Conservation (phyloP, 2,113 vertebrate genomes). For the Tragelaphus buxtoni region DNA sequence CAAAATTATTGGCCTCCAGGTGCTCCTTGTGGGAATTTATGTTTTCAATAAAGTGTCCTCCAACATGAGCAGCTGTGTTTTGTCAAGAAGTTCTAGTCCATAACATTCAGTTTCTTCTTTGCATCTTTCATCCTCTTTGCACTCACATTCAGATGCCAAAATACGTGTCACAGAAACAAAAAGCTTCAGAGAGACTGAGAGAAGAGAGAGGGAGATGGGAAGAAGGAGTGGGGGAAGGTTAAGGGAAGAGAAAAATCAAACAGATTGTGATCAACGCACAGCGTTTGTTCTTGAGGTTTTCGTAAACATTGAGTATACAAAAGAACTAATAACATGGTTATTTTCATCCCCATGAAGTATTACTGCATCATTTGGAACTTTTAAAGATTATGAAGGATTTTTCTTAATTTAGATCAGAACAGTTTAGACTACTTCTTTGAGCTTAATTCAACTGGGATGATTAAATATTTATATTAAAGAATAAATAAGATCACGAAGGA, state of each 20-base stretch:
- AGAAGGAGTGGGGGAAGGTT: accelerated
- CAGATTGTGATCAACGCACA: neutral
- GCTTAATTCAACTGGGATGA: neutral
- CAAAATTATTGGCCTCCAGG: neutral
- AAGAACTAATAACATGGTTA: neutral
- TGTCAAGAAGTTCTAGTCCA: conserved; percentile 4
- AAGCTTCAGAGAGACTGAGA: neutral
- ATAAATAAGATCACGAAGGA: neutral
- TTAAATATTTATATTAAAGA: neutral
- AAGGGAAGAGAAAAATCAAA: neutral
- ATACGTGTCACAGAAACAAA: neutral
- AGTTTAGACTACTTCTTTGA: neutral
- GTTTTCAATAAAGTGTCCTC: conserved; percentile 42
- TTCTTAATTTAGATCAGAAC: neutral
- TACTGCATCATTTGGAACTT: neutral
- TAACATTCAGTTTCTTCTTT: neutral
- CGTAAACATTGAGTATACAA: neutral
- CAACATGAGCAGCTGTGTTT: conserved; percentile 45
- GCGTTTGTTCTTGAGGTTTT: neutral
- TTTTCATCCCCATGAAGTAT: neutral
- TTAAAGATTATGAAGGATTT: conserved; percentile 8
- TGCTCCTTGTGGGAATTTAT: neutral
- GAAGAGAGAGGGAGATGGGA: neutral
- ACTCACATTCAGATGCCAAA: conserved; percentile 22
- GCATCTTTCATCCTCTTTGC: neutral